Percentiles rank a stretch among this genome's conserved stretches.
These are phyloP conservation scores for Lepidochitona cinerea DNA, from an alignment of 2,888 invertebrate species.

Conservation along the genomic window DNA sequence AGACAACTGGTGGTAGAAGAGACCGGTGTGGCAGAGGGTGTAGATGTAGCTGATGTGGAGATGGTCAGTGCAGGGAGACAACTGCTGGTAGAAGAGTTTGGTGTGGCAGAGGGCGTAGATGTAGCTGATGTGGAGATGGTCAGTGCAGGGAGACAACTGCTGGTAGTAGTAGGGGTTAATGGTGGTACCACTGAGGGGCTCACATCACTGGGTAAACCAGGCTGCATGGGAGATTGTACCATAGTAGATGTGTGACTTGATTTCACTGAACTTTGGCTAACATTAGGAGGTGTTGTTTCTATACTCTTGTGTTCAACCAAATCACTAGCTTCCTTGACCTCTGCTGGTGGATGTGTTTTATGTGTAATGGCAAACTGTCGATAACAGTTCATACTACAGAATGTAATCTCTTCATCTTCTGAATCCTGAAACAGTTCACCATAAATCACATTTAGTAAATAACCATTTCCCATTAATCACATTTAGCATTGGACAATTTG, in stretches of 20 bases:
- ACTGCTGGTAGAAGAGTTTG: neutral
- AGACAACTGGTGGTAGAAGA: neutral
- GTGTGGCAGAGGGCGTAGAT: neutral
- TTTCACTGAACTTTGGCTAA: neutral
- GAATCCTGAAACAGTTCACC: slow-evolving; percentile 51
- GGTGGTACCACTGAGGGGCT: no score
- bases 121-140: neutral
- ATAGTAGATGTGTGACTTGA: neutral
- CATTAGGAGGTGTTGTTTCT: neutral
- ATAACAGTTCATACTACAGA: slow-evolving; percentile 92
- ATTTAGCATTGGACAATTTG: no score
- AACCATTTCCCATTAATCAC: no score
- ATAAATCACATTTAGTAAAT: no score
- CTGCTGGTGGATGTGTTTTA: slow-evolving; percentile 67
- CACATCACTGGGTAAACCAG: no score
- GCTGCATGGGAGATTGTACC: no score
- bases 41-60: neutral
- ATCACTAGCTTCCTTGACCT: slow-evolving; percentile 25
- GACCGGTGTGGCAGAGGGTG: neutral
- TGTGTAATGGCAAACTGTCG: slow-evolving; percentile 85
- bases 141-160: neutral
- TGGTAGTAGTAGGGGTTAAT: neutral
- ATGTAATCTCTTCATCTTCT: slow-evolving; percentile 73
- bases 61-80: neutral
- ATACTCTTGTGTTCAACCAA: slow-evolving; percentile 33